A percentile compares a stretch with the other conserved stretches of the same genome.
Evolutionary conservation across 2,113 vertebrate species (phyloP).

Genomic region (Mugil cephalus): DNA sequence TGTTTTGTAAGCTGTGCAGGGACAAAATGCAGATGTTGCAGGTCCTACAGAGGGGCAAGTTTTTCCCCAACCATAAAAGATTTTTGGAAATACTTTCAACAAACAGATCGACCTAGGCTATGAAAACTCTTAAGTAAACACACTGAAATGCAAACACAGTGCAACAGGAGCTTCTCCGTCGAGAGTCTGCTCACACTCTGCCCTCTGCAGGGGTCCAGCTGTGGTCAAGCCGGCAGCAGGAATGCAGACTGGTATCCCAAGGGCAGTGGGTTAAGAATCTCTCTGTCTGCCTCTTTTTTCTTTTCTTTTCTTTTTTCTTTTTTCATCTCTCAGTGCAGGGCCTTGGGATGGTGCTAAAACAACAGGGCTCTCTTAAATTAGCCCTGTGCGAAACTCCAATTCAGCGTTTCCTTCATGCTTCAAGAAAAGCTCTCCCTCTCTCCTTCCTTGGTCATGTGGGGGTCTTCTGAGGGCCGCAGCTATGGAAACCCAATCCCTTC

Average conservation of each 20-base stretch:
- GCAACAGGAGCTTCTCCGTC: constrained; percentile 42
- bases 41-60: neutral
- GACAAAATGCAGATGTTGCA: no score
- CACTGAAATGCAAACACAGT: constrained; percentile 27
- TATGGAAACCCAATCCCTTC: constrained; percentile 42
- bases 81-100: constrained; percentile 15
- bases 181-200: constrained; percentile 20
- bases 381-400: constrained; percentile 47
- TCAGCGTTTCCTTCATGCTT: constrained; percentile 53
- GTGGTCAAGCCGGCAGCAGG: constrained; percentile 61
- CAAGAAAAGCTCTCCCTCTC: constrained; percentile 22
- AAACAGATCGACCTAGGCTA: no score
- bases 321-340: constrained; percentile 1
- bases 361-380: constrained; percentile 67
- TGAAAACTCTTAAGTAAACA: constrained; percentile 44
- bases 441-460: neutral
- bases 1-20: no score
- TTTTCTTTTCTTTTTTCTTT: neutral
- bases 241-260: constrained; percentile 67
- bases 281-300: constrained; percentile 40
- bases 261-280: constrained; percentile 64
- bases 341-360: constrained; percentile 57
- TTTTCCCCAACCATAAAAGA: neutral
- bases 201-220: constrained; percentile 55
- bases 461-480: constrained; percentile 33